Evolutionary conservation across 2,888 invertebrate species (phyloP).

Genomic region (Phengaris arion): DNA sequence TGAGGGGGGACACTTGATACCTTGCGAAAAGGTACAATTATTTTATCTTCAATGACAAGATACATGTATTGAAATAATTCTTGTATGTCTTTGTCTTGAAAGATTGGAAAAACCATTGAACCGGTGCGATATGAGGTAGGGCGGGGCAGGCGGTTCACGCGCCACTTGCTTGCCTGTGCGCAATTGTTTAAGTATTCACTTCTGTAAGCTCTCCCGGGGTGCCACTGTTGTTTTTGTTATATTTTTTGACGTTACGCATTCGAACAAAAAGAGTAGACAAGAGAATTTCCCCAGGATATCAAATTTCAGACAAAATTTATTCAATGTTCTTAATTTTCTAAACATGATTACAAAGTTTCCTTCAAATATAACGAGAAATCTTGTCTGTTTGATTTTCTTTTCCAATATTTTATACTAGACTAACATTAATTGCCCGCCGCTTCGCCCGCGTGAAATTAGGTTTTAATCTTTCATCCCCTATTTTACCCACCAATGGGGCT

Average conservation of each 20-base stretch:
- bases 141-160: too few relatives aligned
- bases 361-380: neutral
- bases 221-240: too few relatives aligned
- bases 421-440: too few relatives aligned
- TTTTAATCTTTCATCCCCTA: too few relatives aligned
- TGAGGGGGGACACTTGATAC: constrained; percentile 11
- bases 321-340: neutral
- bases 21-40: neutral
- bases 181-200: too few relatives aligned
- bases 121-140: too few relatives aligned
- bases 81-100: too few relatives aligned
- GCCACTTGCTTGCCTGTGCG: too few relatives aligned
- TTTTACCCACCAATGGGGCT: too few relatives aligned
- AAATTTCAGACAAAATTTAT: neutral
- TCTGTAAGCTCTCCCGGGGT: too few relatives aligned
- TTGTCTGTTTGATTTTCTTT: neutral
- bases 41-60: neutral
- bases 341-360: constrained; percentile 6
- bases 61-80: neutral
- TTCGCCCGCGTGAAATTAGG: too few relatives aligned
- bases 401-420: neutral
- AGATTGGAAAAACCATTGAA: too few relatives aligned
- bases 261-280: neutral
- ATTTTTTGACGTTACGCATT: neutral
- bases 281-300: neutral